Evolutionary conservation across 1,140 invertebrate genomes (phyloP), one percentile per base, ranked within the genome.

Genomic region (Drosophila eugracilis): DNA sequence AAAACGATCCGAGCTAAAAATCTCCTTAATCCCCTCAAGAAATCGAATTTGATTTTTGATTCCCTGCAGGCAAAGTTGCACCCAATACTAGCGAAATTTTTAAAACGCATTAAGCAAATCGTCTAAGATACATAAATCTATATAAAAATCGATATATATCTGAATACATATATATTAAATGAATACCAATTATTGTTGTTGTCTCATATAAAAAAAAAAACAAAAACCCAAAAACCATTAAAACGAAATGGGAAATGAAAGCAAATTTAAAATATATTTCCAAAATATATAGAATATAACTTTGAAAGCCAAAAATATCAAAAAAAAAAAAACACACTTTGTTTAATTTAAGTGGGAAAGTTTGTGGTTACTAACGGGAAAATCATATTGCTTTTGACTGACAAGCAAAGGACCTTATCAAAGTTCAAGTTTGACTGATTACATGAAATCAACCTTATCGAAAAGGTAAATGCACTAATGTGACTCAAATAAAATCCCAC

Each of bases 161-260:
- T 57, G 45, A 72, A 85, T 67, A 85, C 75, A 65, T 75, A 77
- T 81, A 88, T 78, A 86, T 77, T 78, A 88, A 88, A 89, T 89
- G 69, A 83, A 78, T 88, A 88, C 75, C 72, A 81, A 83, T 89
- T 84, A 88, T 86, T 86, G 78, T 88, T 86, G 81, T 88, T 88
- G 83, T 86, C 83, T 86, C 74, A 81, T 78, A 75, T 70, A 66
- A 66, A 65, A 74, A 26, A 55, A 70, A 54, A 71, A 71, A 1
- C 7, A 32, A 48, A 55, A 67, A 59, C 24, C 30, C 6, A 12
- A 72, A 72, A 75, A 50, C 42, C 57, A 42, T 26, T 54, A 9
- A 37, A 49, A 42, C 21, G 26, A 66, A 71, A 14, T n/a, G 37
- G 54, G 28, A 32, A 74, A 73, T 49, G 48, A 73, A 70, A 72